Conservation (phyloP, 2,113 vertebrate species). For the Laterallus jamaicensis region DNA sequence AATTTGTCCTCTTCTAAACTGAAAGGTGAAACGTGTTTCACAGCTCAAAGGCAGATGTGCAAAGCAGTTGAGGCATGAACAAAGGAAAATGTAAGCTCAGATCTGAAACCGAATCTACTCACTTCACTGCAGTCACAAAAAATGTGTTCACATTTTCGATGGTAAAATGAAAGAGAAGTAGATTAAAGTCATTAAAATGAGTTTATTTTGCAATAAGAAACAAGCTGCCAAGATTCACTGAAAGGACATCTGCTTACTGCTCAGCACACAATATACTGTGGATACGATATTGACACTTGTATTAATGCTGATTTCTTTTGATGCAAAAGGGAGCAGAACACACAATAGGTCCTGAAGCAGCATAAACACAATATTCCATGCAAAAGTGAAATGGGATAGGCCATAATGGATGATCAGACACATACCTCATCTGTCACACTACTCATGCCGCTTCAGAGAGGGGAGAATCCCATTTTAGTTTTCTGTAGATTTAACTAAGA, state of each 20-base stretch:
- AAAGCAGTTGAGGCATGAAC: neutral
- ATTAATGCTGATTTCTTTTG: neutral
- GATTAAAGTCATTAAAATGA: conserved; percentile 4
- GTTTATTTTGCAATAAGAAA: conserved; percentile 2
- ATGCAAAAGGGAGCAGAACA: neutral
- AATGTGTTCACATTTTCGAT: neutral
- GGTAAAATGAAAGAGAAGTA: conserved; percentile 11
- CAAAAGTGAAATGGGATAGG: neutral
- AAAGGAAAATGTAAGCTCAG: neutral
- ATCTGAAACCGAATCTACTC: neutral
- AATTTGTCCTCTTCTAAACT: neutral
- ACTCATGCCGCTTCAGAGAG: neutral
- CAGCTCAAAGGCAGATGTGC: neutral
- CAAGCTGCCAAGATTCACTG: neutral
- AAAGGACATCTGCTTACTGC: neutral
- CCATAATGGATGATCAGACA: neutral
- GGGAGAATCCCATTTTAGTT: neutral
- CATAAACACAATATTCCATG: neutral
- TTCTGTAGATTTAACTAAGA: neutral
- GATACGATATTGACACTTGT: neutral
- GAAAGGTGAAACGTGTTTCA: neutral
- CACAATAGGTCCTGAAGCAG: neutral
- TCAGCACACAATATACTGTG: neutral
- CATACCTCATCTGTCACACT: neutral
- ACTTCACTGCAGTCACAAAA: neutral